Evolutionary conservation across 1,140 invertebrate genomes (phyloP), one percentile per base, ranked within the genome.

Genomic region (Heterodera schachtii): DNA sequence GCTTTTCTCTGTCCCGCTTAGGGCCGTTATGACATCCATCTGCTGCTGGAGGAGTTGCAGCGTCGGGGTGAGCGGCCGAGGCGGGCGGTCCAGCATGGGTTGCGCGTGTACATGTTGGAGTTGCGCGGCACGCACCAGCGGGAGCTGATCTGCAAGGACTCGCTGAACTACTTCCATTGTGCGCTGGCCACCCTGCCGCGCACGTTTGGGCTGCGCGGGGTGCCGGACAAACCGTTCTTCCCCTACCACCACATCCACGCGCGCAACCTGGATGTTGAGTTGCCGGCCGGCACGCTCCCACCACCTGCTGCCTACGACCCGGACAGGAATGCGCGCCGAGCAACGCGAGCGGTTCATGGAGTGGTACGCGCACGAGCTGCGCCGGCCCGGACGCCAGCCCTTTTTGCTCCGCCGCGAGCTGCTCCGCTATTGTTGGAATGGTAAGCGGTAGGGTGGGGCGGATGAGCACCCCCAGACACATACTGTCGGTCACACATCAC

Each of bases 81-180:
- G 4, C 11, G 19, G 57, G 16, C 19, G 3, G 57, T 60, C 2
- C 57, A 60, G 57, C 57, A 60, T 19, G 73, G 73, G 3, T 41
- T 75, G 31, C 49, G 60, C 8, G 60, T 75, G 11, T 75, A 75
- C 60, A 57, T 60, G 13, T 31, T 75, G 73, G 3, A 16, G n/a
- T 41, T 75, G 13, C 2, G 73, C 4, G 73, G 73, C 4, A 44
- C 21, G 11, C 73, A 75, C 13, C 43, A 75, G 43, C 31, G 73
- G 2, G 31, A 75, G 60, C 3, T 79, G 44, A 41, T 79, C 5
- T 79, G 70, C 75, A 79, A 79, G 52, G 78, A 79, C 13, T 79
- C 78, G 19, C 7, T 79, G 4, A 79, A 79, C 41, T 79, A 19
- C 52, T 79, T 79, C 13, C n/a, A 49, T 2, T 74, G 78, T 79